Conservation (phyloP, 2,797 vertebrate genomes). For the Notolabrus celidotus region DNA sequence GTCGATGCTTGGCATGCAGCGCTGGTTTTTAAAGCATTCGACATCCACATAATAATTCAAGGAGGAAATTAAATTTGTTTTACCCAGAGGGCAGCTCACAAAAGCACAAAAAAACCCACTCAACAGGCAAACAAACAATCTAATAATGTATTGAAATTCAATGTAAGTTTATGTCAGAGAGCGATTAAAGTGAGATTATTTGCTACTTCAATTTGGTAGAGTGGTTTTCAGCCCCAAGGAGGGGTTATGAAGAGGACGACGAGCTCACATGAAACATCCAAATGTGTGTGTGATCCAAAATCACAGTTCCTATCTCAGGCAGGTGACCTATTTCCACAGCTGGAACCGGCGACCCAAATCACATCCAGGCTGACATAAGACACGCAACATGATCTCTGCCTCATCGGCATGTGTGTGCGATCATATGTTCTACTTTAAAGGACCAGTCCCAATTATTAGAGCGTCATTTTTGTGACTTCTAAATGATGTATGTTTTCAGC, state of each 20-base stretch:
- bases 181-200: conserved; percentile 69
- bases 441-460: neutral
- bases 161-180: conserved; percentile 45
- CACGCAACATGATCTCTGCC: conserved; percentile 7
- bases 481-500: too few species aligned
- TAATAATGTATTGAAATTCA: conserved; percentile 55
- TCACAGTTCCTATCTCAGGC: conserved; percentile 20
- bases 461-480: too few species aligned
- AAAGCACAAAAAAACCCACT: neutral
- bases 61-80: conserved; percentile 35
- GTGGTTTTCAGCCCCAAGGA: conserved; percentile 40
- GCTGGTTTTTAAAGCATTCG: neutral
- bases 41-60: conserved; percentile 12
- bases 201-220: conserved; percentile 59
- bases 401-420: neutral
- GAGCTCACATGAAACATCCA: neutral
- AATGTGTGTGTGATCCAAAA: conserved; percentile 1
- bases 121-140: conserved; percentile 34
- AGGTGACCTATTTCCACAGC: conserved; percentile 51
- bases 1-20: conserved; percentile 14
- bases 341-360: conserved; percentile 35
- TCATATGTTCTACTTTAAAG: neutral
- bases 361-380: neutral
- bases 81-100: neutral
- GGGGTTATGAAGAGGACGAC: conserved; percentile 31